Percentiles rank a stretch among this genome's conserved stretches.
phyloP scores from a whole-genome alignment of 53 echinoderm and acorn worm species.

The Holothuria leucospilota region DNA sequence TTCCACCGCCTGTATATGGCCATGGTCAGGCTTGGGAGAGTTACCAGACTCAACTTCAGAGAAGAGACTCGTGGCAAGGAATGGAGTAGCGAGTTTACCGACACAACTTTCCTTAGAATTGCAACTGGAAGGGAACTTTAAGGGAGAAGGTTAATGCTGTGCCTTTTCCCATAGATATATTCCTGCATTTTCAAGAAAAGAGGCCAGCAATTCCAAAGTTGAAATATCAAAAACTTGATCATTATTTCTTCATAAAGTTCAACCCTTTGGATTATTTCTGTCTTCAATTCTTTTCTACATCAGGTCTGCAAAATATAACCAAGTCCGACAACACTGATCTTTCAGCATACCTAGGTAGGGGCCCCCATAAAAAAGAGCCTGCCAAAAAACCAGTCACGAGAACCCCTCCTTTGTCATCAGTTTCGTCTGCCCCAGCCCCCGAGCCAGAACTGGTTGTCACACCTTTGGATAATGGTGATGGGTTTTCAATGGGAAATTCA shows the following conservation, averaged over 20 bases:
- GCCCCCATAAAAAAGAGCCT: slow-evolving; percentile 42
- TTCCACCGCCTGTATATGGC: too few species aligned
- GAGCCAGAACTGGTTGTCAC: slow-evolving; percentile 31
- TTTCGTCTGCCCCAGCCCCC: neutral
- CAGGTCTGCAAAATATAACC: slow-evolving; percentile 49
- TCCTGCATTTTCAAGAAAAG: too few species aligned
- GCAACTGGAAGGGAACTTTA: too few species aligned
- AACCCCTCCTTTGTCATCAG: neutral
- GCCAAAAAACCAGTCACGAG: neutral
- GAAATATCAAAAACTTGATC: neutral
- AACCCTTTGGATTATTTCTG: neutral
- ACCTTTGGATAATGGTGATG: slow-evolving; percentile 46
- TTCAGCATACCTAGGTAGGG: slow-evolving; percentile 44
- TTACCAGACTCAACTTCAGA: too few species aligned
- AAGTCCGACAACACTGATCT: slow-evolving; percentile 34
- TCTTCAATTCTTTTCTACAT: slow-evolving; percentile 24
- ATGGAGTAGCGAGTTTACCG: too few species aligned
- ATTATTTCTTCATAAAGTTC: neutral
- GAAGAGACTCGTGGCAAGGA: too few species aligned
- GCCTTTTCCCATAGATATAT: too few species aligned
- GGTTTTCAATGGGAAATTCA: slow-evolving; percentile 37
- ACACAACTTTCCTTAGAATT: too few species aligned
- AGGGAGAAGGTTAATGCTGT: too few species aligned
- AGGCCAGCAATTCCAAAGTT: too few species aligned
- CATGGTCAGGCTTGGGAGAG: too few species aligned